These are phyloP conservation scores for Sebastes hubbsi DNA, from an alignment of 2,797 vertebrate species.

Conservation along the genomic window DNA sequence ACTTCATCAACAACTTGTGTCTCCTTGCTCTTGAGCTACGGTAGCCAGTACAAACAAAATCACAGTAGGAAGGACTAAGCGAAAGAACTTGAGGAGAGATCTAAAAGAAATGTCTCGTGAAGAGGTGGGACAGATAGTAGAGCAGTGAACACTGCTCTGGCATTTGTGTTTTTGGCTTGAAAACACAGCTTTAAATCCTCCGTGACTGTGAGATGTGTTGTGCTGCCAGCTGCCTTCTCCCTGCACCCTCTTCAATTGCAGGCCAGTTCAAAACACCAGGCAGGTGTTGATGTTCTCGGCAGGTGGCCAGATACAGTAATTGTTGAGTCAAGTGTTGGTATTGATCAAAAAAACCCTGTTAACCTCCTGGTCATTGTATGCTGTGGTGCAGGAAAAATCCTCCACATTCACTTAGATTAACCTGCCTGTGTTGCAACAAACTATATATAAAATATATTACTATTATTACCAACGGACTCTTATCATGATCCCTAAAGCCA, in stretches of 20 bases:
- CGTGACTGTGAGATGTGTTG: neutral
- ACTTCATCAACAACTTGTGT: neutral
- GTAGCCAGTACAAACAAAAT: neutral
- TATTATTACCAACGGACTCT: too few species aligned
- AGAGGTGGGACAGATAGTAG: neutral
- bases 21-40: neutral
- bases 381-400: neutral
- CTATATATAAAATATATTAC: neutral
- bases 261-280: neutral
- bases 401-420: neutral
- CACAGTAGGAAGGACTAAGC: neutral
- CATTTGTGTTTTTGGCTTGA: neutral
- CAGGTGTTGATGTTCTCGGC: neutral
- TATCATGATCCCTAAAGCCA: neutral
- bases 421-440: neutral
- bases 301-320: neutral
- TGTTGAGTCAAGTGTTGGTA: neutral
- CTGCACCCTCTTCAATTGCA: neutral
- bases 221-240: neutral
- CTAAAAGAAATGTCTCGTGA: neutral
- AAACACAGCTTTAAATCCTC: constrained; percentile 10
- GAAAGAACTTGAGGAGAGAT: neutral
- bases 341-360: constrained; percentile 10
- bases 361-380: neutral
- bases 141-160: neutral